These are phyloP conservation scores for Heterochromis multidens DNA, from an alignment of 2,113 vertebrate species.

Conservation along the genomic window DNA sequence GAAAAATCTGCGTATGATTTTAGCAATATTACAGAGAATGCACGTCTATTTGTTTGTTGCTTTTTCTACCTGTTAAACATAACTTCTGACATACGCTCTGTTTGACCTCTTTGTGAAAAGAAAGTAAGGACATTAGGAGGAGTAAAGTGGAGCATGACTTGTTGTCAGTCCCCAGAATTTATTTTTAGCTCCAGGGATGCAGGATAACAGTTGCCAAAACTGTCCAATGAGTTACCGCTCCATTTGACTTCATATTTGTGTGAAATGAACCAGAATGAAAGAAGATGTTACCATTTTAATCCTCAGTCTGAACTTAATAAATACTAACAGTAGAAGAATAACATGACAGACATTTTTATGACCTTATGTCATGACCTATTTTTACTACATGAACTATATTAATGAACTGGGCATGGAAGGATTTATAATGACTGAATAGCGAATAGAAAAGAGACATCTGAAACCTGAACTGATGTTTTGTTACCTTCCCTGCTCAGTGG, in stretches of 20 bases:
- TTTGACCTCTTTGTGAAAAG: neutral
- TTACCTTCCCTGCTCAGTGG: conserved; percentile 83
- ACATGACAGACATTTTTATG: neutral
- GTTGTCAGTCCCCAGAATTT: neutral
- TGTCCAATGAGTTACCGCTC: neutral
- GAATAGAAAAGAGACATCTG: neutral
- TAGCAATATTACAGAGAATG: neutral
- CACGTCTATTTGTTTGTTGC: neutral
- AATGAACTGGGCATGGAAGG: neutral
- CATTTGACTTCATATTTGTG: neutral
- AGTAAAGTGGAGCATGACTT: neutral
- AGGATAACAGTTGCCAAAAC: neutral
- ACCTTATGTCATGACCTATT: neutral
- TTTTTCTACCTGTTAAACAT: neutral
- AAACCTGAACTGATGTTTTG: neutral
- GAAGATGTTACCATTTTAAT: neutral
- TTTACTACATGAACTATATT: neutral
- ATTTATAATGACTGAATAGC: neutral
- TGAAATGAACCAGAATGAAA: neutral
- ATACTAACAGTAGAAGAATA: neutral
- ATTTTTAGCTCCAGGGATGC: neutral
- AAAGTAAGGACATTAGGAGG: neutral
- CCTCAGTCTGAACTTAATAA: neutral
- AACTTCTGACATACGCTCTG: neutral
- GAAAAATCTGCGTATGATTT: too few species aligned